Base-by-base conservation (phyloP, 1,140 invertebrate genomes). In the Ips typographus region DNA sequence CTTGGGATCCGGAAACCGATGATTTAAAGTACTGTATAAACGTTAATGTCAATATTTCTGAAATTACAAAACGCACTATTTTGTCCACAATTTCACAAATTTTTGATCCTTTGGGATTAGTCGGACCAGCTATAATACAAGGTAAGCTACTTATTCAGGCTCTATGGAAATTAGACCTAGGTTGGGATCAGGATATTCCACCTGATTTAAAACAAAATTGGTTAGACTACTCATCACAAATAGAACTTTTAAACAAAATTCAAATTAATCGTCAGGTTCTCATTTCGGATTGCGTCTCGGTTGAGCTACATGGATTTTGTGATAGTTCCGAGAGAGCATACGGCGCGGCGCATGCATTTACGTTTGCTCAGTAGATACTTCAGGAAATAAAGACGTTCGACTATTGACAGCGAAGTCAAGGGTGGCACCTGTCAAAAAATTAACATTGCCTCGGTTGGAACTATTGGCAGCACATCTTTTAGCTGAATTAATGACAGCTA, bases 101-200 rank as follows among this genome's bases (percentile, higher is more conserved):
- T 44, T 77, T 72, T 53, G 76, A 76, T 58, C 73, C 74, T 0
- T 53, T 77, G 7, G 75, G 73, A 65, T 65, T 77, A 8, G 41
- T 81, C 5, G 70, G 72, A 43, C 78, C 81, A n/a, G 58, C 78
- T 22, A 76, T 75, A 4, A 75, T 82, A 5, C 68, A 63, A 6
- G 73, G 75, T 8, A 83, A 83, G 72, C 75, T 80, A 2, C 64
- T 83, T 4, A 49, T 83, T 4, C 82, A 83, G 73, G 59, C 77
- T 65, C 42, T 83, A 4, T 81, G 81, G 79, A 37, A 65, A 60
- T 43, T 42, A 40, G 72, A 76, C n/a, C 2, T 79, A 36, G 76
- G 73, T 56, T 84, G 81, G 81, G 82, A 83, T 69, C 73, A 77
- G 40, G n/a, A 3, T 1, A 47, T 65, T n/a, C 64, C 51, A 36